Evolutionary conservation across 2,888 invertebrate genomes (phyloP).

Genomic region (Nomada lathburiana): DNA sequence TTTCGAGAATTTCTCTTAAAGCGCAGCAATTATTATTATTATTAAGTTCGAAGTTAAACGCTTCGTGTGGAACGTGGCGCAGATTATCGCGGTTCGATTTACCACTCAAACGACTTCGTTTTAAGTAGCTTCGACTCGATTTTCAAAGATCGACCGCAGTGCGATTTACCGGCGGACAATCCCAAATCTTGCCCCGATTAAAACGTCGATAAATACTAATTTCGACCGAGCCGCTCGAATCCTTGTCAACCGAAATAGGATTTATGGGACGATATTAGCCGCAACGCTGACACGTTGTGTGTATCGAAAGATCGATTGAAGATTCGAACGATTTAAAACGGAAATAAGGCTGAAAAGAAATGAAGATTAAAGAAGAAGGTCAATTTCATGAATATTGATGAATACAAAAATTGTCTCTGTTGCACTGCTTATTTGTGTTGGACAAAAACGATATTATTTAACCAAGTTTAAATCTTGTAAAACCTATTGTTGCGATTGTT

Average conservation of each 20-base stretch:
- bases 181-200: slow-evolving; percentile 15
- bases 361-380: neutral
- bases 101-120: no score
- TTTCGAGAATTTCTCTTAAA: no score
- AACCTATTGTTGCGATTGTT: no score
- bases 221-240: neutral
- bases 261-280: neutral
- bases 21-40: no score
- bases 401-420: no score
- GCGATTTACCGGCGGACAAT: neutral
- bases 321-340: neutral
- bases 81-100: neutral
- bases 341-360: no score
- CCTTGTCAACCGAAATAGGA: neutral
- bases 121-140: no score
- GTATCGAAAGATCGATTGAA: neutral
- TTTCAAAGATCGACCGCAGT: no score
- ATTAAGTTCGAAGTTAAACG: neutral
- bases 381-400: neutral
- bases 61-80: neutral
- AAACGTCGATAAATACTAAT: slow-evolving; percentile 24
- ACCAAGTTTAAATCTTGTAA: no score
- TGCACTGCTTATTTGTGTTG: no score
- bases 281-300: neutral
- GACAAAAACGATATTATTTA: no score